Conservation (phyloP, 2,888 invertebrate species). For the Dione juno region DNA sequence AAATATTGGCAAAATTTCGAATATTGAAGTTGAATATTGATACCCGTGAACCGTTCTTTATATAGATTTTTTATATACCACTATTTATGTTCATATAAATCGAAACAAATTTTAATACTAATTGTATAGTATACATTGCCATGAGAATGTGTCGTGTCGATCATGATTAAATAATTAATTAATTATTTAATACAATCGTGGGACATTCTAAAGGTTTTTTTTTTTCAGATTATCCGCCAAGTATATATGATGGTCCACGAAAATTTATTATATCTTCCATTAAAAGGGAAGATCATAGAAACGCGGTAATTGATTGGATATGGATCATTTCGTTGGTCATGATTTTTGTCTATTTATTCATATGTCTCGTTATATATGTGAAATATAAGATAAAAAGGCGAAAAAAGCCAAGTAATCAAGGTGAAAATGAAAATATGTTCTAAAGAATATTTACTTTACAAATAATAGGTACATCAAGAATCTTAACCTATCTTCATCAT, state of each 20-base stretch:
- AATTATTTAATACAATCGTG: too few relatives aligned
- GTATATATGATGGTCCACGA: conserved; percentile 14
- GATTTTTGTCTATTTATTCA: background rate
- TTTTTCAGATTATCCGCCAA: conserved; percentile 17
- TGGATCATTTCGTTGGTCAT: conserved; percentile 1
- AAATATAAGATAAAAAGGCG: background rate
- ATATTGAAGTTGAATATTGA: too few relatives aligned
- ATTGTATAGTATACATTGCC: background rate
- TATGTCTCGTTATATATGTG: background rate
- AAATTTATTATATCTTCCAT: background rate
- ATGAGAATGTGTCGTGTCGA: background rate
- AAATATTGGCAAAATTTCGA: too few relatives aligned
- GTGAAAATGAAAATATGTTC: background rate
- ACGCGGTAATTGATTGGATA: background rate
- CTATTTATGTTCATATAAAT: too few relatives aligned
- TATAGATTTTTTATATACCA: too few relatives aligned
- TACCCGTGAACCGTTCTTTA: too few relatives aligned
- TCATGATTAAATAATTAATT: background rate
- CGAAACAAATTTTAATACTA: background rate
- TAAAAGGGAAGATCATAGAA: background rate
- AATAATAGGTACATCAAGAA: too few relatives aligned
- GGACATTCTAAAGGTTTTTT: too few relatives aligned
- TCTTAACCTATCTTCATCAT: too few relatives aligned
- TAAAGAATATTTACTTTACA: background rate
- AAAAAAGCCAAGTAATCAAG: background rate